These are phyloP conservation scores for Tachysurus vachellii DNA, from an alignment of 2,113 vertebrate genomes.

Conservation along the genomic window DNA sequence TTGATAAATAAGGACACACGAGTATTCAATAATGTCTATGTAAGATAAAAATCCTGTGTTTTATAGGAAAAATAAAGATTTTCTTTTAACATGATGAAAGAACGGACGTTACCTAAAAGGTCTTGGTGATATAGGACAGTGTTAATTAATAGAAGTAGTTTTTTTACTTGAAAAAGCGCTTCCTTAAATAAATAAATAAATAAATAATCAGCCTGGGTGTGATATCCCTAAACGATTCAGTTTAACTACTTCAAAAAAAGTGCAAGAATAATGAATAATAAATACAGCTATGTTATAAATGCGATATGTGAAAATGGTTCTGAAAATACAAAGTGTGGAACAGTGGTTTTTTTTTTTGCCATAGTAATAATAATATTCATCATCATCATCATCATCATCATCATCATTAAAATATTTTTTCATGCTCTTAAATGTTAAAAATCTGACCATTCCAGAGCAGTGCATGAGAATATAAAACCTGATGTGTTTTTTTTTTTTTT, in stretches of 20 bases:
- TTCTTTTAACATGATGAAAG: not conserved
- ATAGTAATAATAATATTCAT: not conserved
- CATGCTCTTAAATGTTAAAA: too few species aligned
- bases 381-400: too few species aligned
- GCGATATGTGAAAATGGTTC: not conserved
- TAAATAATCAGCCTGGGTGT: not conserved
- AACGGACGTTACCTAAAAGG: not conserved
- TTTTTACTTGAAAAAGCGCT: not conserved
- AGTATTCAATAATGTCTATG: not conserved
- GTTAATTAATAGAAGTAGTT: not conserved
- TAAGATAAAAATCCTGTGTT: not conserved
- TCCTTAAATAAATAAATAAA: not conserved
- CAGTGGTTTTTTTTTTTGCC: not conserved
- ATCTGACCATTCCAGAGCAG: not conserved
- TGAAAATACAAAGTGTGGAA: not conserved
- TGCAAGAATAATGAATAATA: not conserved
- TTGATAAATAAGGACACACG: not conserved
- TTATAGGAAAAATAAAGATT: not conserved
- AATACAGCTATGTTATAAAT: constrained; percentile 1
- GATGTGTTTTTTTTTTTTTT: not conserved
- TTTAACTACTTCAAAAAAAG: not conserved
- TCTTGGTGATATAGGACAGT: not conserved
- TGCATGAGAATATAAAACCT: not conserved
- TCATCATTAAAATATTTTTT: too few species aligned
- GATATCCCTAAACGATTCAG: not conserved